A percentile compares a stretch with the other conserved stretches of the same genome.
phyloP scores from a whole-genome alignment of 2,113 vertebrate species.

The Percopsis transmontana region DNA sequence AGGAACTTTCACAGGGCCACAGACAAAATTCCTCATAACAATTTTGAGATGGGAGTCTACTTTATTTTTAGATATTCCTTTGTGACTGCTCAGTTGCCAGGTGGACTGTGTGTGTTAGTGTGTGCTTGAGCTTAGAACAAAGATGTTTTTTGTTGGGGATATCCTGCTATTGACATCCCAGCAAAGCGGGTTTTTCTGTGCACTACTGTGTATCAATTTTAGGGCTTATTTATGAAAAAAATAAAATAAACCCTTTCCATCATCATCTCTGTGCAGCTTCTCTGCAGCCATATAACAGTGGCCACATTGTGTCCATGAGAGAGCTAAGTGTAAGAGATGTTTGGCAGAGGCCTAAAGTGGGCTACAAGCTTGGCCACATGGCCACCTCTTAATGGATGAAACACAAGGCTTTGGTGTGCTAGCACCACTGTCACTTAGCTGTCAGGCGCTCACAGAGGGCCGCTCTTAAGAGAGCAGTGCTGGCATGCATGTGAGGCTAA shows the following conservation, averaged over 20 bases:
- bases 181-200: neutral
- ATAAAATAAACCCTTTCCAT: no score
- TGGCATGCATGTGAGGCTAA: conserved; percentile 37
- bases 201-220: no score
- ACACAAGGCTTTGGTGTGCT: conserved; percentile 66
- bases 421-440: conserved; percentile 54
- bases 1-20: no score
- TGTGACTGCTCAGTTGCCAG: conserved; percentile 10
- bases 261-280: conserved; percentile 3
- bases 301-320: conserved; percentile 14
- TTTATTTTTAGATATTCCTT: conserved; percentile 7
- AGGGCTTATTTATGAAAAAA: conserved; percentile 12
- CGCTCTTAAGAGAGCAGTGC: conserved; percentile 51
- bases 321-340: conserved; percentile 7
- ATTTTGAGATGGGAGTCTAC: neutral
- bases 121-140: conserved; percentile 24
- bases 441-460: conserved; percentile 46
- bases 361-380: conserved; percentile 25
- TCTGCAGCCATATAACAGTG: conserved; percentile 23
- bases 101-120: neutral
- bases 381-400: conserved; percentile 63
- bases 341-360: conserved; percentile 43
- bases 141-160: conserved; percentile 43
- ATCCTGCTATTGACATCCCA: conserved; percentile 23
- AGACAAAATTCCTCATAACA: conserved; percentile 13